Conservation (phyloP, 2,113 vertebrate species). For the Cottus gobio region DNA sequence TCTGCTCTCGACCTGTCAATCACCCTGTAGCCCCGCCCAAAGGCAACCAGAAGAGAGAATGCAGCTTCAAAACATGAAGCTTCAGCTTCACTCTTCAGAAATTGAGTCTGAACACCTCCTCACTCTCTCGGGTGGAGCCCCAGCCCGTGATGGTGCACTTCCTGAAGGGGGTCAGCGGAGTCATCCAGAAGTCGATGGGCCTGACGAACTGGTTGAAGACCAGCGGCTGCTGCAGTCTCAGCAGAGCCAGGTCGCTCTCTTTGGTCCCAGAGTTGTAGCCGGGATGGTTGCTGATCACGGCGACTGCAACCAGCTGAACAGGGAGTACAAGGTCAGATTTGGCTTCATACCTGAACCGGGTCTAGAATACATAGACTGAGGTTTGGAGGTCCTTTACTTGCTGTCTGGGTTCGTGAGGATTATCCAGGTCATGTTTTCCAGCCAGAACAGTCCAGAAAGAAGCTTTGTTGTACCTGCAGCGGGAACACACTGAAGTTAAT, state of each 20-base stretch:
- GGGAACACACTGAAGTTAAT: background rate
- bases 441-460: constrained; percentile 73
- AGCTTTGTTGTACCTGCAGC: constrained; percentile 64
- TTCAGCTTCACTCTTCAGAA: too few relatives aligned
- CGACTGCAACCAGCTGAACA: constrained; percentile 56
- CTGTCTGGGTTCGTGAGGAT: constrained; percentile 54
- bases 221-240: constrained; percentile 74
- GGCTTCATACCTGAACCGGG: background rate
- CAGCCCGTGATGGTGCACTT: constrained; percentile 81
- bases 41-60: too few relatives aligned
- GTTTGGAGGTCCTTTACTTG: constrained; percentile 58
- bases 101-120: background rate
- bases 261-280: constrained; percentile 68
- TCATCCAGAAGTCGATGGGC: constrained; percentile 72
- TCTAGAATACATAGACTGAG: background rate
- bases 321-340: background rate
- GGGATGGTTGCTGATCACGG: constrained; percentile 60
- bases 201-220: constrained; percentile 66
- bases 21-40: too few relatives aligned
- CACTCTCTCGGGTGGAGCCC: constrained; percentile 81
- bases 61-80: too few relatives aligned
- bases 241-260: constrained; percentile 73
- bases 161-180: background rate
- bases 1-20: too few relatives aligned
- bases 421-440: constrained; percentile 78